A percentile compares a stretch with the other conserved stretches of the same genome.
These are phyloP conservation scores for Leptopilina myrica DNA, from an alignment of 2,888 invertebrate species.

Conservation along the genomic window DNA sequence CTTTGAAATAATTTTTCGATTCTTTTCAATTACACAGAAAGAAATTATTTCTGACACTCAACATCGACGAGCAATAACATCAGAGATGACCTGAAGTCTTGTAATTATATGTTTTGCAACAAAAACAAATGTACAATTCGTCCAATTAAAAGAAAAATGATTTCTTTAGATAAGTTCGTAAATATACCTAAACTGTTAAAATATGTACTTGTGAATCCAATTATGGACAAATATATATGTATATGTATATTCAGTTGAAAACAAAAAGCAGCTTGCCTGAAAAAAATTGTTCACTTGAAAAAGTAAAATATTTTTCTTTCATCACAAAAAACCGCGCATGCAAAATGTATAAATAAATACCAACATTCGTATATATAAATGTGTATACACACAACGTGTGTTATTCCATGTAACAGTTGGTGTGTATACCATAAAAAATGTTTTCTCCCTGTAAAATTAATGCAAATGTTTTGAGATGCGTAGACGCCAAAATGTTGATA, in stretches of 20 bases:
- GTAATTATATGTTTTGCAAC: no score
- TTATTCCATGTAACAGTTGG: constrained; percentile 26
- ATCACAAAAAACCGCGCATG: not conserved
- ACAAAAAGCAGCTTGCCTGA: constrained; percentile 9
- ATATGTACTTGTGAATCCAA: constrained; percentile 13
- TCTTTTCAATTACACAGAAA: no score
- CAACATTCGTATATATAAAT: no score
- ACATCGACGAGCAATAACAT: no score
- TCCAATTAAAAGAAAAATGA: constrained; percentile 40
- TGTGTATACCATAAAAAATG: constrained; percentile 32
- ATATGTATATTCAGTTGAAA: not conserved
- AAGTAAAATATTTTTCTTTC: constrained; percentile 5
- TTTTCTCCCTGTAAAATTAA: constrained; percentile 40
- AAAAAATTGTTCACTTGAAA: not conserved
- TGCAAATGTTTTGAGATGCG: constrained; percentile 37
- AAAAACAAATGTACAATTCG: constrained; percentile 7
- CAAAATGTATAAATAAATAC: not conserved
- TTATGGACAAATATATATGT: not conserved
- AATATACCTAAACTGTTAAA: no score
- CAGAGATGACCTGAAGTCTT: no score
- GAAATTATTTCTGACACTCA: no score
- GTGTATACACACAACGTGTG: no score
- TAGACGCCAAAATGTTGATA: constrained; percentile 40
- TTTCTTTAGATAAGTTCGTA: not conserved
- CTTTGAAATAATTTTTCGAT: no score